phyloP scores from a whole-genome alignment of 2,113 vertebrate genomes.

The Hippotragus niger region DNA sequence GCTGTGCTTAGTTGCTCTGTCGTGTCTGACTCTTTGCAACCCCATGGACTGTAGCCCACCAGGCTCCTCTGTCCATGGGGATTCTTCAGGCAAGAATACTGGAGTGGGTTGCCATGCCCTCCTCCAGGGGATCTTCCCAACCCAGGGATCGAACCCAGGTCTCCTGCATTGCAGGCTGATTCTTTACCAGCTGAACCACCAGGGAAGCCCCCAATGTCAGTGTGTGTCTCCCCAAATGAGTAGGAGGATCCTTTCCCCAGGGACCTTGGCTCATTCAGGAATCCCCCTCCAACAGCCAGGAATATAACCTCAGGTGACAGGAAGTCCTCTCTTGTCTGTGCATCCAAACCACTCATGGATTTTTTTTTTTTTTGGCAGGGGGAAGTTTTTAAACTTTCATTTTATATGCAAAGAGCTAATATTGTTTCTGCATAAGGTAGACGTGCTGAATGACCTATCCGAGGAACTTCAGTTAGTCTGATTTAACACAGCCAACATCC shows the following conservation, averaged over 20 bases:
- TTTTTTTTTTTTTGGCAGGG: not conserved
- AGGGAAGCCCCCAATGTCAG: not conserved
- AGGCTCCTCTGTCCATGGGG: not conserved
- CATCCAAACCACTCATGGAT: not conserved
- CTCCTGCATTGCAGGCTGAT: accelerated
- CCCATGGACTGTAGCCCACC: not conserved
- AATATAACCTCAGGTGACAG: not conserved
- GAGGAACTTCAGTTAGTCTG: not conserved
- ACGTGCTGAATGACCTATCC: not conserved
- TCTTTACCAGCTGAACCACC: not conserved
- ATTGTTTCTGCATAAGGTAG: not conserved
- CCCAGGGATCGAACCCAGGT: not conserved
- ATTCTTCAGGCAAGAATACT: not conserved
- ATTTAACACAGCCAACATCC: not conserved
- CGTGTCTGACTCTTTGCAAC: not conserved
- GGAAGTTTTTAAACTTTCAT: not conserved
- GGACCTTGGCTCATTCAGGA: not conserved
- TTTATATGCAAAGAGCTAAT: not conserved
- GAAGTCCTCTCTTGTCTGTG: not conserved
- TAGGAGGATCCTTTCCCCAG: not conserved
- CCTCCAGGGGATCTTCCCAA: not conserved
- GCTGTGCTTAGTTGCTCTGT: not conserved
- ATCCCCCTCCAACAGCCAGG: not conserved
- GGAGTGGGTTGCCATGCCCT: not conserved
- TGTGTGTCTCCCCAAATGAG: not conserved